Percentiles rank a stretch among this genome's conserved stretches.
These are phyloP conservation scores for Ernsta delagoae DNA, from an alignment of 2,888 invertebrate species.

Conservation along the genomic window DNA sequence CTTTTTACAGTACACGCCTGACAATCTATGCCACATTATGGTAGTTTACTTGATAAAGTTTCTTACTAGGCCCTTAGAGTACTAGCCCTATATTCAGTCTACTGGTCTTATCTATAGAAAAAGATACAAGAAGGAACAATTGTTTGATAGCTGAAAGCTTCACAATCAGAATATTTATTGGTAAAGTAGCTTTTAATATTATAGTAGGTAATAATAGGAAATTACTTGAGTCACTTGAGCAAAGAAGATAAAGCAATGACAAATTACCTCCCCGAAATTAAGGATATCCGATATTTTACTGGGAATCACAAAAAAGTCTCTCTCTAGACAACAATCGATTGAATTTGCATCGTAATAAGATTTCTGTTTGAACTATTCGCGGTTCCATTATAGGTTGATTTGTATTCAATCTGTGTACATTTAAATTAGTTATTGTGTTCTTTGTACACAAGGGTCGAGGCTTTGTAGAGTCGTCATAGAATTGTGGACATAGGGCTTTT, in stretches of 20 bases:
- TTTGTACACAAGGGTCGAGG: conserved; percentile 59
- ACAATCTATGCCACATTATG: too few species aligned
- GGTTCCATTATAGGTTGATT: conserved; percentile 52
- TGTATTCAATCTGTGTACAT: conserved; percentile 70
- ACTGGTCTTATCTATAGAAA: too few species aligned
- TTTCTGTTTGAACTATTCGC: conserved; percentile 29
- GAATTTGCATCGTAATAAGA: conserved; percentile 29
- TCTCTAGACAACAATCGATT: conserved; percentile 34
- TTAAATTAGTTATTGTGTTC: conserved; percentile 76
- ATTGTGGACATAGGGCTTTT: neutral
- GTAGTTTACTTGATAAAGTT: too few species aligned
- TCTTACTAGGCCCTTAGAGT: too few species aligned
- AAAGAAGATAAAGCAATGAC: neutral
- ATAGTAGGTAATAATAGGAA: neutral
- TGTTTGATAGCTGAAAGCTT: too few species aligned
- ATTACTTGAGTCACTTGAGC: neutral
- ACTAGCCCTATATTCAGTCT: too few species aligned
- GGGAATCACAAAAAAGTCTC: conserved; percentile 17
- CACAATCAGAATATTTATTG: too few species aligned
- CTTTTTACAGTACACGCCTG: too few species aligned
- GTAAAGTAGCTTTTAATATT: too few species aligned
- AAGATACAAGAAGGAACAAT: too few species aligned
- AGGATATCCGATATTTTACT: conserved; percentile 23
- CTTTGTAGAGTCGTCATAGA: conserved; percentile 39
- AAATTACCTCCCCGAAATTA: conserved; percentile 12